A percentile compares a stretch with the other conserved stretches of the same genome.
Conservation (phyloP, 2,797 vertebrate species). For the Dipus sagitta region DNA sequence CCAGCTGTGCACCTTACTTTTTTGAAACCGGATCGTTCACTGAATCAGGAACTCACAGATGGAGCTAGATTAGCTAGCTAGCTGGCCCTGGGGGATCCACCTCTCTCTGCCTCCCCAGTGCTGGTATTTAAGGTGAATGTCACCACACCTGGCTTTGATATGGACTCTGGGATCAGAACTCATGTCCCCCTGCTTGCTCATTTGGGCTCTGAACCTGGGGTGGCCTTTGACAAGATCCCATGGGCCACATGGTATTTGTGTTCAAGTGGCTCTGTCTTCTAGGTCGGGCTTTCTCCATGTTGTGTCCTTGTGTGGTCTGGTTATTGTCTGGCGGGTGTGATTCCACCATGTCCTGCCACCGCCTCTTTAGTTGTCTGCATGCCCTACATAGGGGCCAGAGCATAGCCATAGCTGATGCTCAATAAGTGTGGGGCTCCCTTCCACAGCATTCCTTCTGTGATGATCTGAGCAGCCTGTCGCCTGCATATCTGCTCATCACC, state of each 20-base stretch:
- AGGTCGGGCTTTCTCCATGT: neutral
- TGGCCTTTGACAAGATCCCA: neutral
- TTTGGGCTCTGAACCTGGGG: neutral
- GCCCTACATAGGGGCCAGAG: neutral
- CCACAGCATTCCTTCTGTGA: conserved; percentile 17
- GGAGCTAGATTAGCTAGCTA: too few species aligned
- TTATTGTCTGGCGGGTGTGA: fast-evolving
- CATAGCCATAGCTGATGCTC: neutral
- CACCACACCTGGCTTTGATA: too few species aligned
- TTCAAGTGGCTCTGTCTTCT: neutral
- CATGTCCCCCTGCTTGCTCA: too few species aligned
- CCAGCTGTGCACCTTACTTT: too few species aligned
- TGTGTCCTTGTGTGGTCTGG: neutral
- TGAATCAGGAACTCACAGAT: too few species aligned
- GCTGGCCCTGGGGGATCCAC: too few species aligned
- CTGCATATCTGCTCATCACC: neutral
- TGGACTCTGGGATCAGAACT: neutral
- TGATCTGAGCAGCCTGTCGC: neutral
- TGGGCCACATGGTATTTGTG: neutral
- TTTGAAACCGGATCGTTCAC: too few species aligned
- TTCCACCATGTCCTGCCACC: fast-evolving
- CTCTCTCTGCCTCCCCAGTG: too few species aligned
- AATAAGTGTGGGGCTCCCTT: neutral
- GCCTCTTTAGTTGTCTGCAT: neutral
- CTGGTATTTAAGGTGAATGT: too few species aligned